These are phyloP conservation scores for Dendrocopos noguchii DNA, from an alignment of 2,113 vertebrate species.

Conservation along the genomic window DNA sequence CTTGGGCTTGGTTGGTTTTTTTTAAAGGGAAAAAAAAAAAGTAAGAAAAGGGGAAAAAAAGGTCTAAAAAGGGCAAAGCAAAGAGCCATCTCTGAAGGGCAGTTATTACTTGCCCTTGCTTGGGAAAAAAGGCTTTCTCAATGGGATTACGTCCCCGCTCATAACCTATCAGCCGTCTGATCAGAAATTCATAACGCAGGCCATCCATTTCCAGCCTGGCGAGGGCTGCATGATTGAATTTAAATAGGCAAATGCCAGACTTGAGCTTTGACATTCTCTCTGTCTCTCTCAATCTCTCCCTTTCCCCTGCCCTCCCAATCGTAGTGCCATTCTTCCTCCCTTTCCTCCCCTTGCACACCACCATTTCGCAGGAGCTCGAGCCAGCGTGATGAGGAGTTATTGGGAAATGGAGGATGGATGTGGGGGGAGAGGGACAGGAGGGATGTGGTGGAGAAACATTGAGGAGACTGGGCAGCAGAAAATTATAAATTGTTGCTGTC, in stretches of 20 bases:
- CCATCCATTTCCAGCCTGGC: conserved; percentile 78
- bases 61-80: conserved; percentile 69
- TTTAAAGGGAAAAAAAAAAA: background rate
- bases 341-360: conserved; percentile 33
- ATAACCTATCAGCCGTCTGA: conserved; percentile 83
- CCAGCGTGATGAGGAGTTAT: conserved; percentile 41
- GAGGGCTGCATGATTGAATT: conserved; percentile 83
- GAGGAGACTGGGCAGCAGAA: conserved; percentile 41
- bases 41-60: conserved; percentile 18
- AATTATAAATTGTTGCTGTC: conserved; percentile 64
- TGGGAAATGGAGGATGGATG: conserved; percentile 73
- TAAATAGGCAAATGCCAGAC: conserved; percentile 88
- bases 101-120: conserved; percentile 78
- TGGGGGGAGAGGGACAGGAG: conserved; percentile 45
- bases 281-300: conserved; percentile 71
- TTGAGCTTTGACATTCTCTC: conserved; percentile 79
- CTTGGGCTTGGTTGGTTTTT: conserved; percentile 59
- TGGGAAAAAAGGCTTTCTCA: conserved; percentile 76
- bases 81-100: conserved; percentile 73
- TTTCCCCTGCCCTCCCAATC: conserved; percentile 58
- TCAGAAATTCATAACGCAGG: conserved; percentile 85
- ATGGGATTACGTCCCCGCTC: conserved; percentile 80
- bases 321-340: conserved; percentile 40
- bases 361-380: conserved; percentile 69
- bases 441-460: background rate